Evolutionary conservation across 2,113 vertebrate genomes (phyloP), one percentile per base, ranked within the genome.

Genomic region (Periophthalmus modestus): DNA sequence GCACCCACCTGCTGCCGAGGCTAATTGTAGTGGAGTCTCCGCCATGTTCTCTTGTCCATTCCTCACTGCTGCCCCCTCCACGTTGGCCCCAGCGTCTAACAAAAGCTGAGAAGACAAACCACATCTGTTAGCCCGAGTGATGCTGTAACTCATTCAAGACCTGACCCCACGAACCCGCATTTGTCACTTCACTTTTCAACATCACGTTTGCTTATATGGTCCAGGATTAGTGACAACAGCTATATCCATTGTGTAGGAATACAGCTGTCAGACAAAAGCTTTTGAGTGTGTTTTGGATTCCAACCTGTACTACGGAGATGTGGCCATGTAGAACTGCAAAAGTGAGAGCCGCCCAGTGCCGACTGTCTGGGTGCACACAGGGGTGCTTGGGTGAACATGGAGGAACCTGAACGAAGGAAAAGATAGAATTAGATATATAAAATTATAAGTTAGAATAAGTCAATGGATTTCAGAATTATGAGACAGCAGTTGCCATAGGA

Each of bases 281-380:
- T 18, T 72, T 6, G 12, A 62, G n/a, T 63, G 55, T 65, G 28
- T 68, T 28, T 39, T 58, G 3, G 43, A 70, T 84, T 77, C 93
- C 86, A 43, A 99, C 98, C 97, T 99, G 97, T 0, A 97, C 97
- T 0, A 99, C 97, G 0, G 98, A 98, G 86, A 99, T 97, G 89
- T 99, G 98, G 54, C 97, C 97, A 0, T 99, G 97, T 4, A 99
- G 62, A 66, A 99, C 97, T 0, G 97, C 96, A 0, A 98, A 97
- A 0, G 97, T 99, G 50, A 99, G 94, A 0, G 97, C 94, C 0
- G 95, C 96, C 98, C 98, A 98, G 89, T 97, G 95, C 1, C 98
- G 94, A 82, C 96, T 98, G 86, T 99, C 97, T 0, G 96, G 97
- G n/a, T 99, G 95, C n/a, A 96, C 94, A 0, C 96, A 99, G 0